These are phyloP conservation scores for Epicampocera succincta DNA, from an alignment of 2,888 invertebrate genomes.

Conservation along the genomic window DNA sequence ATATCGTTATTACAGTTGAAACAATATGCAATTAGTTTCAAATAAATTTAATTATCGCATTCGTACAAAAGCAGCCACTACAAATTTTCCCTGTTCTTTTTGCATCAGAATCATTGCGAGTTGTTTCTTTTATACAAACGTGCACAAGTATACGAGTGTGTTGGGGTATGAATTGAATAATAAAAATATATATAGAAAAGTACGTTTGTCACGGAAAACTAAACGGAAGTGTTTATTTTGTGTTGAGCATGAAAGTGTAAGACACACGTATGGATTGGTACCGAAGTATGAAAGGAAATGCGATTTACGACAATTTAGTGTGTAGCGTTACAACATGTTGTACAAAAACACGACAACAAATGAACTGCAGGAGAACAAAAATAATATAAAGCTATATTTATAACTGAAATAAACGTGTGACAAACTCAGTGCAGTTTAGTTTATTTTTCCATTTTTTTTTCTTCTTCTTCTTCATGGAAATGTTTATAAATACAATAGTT, in stretches of 20 bases:
- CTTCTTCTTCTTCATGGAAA: not conserved
- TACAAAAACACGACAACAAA: constrained; percentile 36
- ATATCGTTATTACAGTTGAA: not conserved
- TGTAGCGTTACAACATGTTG: constrained; percentile 67
- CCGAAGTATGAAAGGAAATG: constrained; percentile 63
- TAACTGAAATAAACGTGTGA: constrained; percentile 47
- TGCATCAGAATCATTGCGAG: constrained; percentile 29
- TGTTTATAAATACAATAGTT: constrained; percentile 42
- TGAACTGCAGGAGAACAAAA: constrained; percentile 46
- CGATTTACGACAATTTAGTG: constrained; percentile 69
- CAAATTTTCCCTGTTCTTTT: not conserved
- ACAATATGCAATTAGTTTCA: not conserved
- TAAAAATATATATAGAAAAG: constrained; percentile 4
- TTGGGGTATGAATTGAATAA: not conserved
- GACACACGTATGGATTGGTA: constrained; percentile 49
- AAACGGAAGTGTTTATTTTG: constrained; percentile 68
- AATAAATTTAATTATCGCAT: not conserved
- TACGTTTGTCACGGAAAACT: constrained; percentile 65
- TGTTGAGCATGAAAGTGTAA: constrained; percentile 56
- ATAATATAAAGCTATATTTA: constrained; percentile 1
- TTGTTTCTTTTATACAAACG: not conserved
- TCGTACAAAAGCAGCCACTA: not conserved
- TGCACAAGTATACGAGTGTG: not conserved
- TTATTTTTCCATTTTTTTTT: not conserved
- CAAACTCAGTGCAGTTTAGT: constrained; percentile 37